Conservation (phyloP, 53 echinoderm and acorn worm genomes). For the Paelopatides confundens region DNA sequence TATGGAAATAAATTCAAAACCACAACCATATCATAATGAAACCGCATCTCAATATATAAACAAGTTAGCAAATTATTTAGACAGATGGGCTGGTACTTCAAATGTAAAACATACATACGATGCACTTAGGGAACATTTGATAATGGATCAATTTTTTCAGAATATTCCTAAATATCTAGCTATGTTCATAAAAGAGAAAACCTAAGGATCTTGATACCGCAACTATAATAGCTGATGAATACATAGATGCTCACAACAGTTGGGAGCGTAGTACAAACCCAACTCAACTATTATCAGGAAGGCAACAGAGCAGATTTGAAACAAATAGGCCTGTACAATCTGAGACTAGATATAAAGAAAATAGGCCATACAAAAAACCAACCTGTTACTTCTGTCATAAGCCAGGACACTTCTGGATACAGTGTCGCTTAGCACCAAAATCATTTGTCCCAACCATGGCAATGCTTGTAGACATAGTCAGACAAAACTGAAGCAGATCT, state of each 20-base stretch:
- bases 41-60: neutral
- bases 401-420: neutral
- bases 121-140: no score
- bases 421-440: neutral
- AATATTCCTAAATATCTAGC: neutral
- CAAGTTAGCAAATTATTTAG: neutral
- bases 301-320: no score
- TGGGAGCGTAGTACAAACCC: neutral
- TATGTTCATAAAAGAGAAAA: neutral
- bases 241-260: neutral
- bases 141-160: neutral
- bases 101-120: neutral
- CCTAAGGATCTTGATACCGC: neutral
- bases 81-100: neutral
- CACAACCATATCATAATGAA: neutral
- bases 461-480: slow-evolving; percentile 6
- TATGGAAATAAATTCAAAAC: neutral
- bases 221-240: neutral
- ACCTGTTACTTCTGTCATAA: no score
- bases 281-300: no score
- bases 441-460: slow-evolving; percentile 10
- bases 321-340: no score
- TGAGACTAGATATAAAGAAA: no score
- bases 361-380: no score
- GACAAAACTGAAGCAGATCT: neutral